Conservation (phyloP, 2,797 vertebrate species). For the Perodicticus potto region DNA sequence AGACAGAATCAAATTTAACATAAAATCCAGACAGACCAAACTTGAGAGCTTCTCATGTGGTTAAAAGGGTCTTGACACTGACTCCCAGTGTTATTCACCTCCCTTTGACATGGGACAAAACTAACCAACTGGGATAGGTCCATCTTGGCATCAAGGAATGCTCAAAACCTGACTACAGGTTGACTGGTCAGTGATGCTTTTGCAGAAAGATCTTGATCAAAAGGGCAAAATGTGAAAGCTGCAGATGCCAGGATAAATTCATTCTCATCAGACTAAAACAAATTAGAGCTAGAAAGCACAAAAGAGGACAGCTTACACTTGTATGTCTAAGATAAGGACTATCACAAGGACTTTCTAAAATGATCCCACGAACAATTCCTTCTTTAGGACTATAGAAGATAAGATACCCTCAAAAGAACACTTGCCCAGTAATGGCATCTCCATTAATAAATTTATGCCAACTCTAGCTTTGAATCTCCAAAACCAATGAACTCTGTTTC, state of each 20-base stretch:
- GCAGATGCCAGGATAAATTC: too few species aligned
- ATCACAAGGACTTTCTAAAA: not conserved
- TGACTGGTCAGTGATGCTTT: not conserved
- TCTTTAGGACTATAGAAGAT: not conserved
- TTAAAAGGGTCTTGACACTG: not conserved
- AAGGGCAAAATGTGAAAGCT: too few species aligned
- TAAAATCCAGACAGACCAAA: not conserved
- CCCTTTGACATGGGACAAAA: not conserved
- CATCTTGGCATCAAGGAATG: not conserved
- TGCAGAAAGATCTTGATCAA: not conserved
- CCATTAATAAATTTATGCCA: too few species aligned
- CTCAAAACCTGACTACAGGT: not conserved
- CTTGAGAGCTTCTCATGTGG: not conserved
- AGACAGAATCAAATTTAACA: not conserved
- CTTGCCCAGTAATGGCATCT: not conserved
- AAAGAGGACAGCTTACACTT: not conserved
- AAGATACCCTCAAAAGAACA: not conserved
- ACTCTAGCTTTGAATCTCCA: too few species aligned
- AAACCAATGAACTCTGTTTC: too few species aligned
- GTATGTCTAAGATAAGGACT: not conserved
- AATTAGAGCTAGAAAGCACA: not conserved
- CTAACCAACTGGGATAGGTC: not conserved
- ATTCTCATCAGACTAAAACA: not conserved
- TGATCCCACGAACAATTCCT: not conserved
- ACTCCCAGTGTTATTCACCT: not conserved